These are phyloP conservation scores for Adelognathus sp. DNA, from an alignment of 2,888 invertebrate genomes.

Conservation along the genomic window DNA sequence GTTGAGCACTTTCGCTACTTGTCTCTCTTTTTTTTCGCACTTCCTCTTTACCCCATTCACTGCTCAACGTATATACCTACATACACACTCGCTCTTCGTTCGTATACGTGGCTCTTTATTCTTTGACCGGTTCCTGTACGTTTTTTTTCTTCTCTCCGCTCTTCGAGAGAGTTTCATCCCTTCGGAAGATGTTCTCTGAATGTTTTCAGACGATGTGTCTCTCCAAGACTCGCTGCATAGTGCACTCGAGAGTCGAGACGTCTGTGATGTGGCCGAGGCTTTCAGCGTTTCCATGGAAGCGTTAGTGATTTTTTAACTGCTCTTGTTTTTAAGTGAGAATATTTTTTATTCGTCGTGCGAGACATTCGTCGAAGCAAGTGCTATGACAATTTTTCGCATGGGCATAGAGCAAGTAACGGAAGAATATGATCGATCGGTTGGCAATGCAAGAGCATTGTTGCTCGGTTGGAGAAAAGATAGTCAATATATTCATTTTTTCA, in stretches of 20 bases:
- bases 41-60: conserved; percentile 38
- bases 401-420: no score
- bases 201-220: not conserved
- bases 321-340: not conserved
- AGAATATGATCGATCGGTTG: no score
- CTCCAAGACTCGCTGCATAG: not conserved
- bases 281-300: not conserved
- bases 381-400: no score
- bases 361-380: no score
- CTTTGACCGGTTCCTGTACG: conserved; percentile 5
- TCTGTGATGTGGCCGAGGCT: not conserved
- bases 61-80: conserved; percentile 33
- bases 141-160: not conserved
- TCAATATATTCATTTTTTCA: no score
- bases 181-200: not conserved
- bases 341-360: not conserved
- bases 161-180: conserved; percentile 25
- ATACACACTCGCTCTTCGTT: conserved; percentile 16
- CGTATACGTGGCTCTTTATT: conserved; percentile 28
- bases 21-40: not conserved
- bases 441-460: no score
- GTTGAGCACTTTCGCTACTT: conserved; percentile 40
- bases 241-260: not conserved
- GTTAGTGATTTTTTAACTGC: not conserved
- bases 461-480: no score